Conservation (phyloP, 2,888 invertebrate species). For the Zeuzera pyrina region DNA sequence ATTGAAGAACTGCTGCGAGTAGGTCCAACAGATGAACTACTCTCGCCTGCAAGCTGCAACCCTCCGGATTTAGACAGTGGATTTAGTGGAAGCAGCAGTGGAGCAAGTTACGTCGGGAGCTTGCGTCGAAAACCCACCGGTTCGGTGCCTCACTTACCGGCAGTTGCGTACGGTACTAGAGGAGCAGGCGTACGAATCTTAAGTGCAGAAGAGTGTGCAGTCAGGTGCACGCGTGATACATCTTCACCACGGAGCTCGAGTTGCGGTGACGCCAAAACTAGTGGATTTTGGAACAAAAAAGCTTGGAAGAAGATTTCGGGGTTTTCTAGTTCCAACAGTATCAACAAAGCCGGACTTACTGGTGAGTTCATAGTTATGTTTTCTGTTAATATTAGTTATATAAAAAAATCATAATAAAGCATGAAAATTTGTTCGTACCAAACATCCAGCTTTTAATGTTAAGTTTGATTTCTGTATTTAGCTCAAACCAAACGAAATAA, state of each 20-base stretch:
- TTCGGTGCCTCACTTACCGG: slow-evolving; percentile 65
- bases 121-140: slow-evolving; percentile 72
- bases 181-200: slow-evolving; percentile 63
- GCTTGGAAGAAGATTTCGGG: slow-evolving; percentile 86
- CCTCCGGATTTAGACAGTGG: slow-evolving; percentile 85
- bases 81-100: slow-evolving; percentile 87
- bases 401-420: background rate
- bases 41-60: slow-evolving; percentile 79
- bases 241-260: slow-evolving; percentile 62
- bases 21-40: slow-evolving; percentile 80
- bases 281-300: slow-evolving; percentile 82
- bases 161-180: slow-evolving; percentile 66
- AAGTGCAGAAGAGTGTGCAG: slow-evolving; percentile 53
- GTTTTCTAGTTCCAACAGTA: slow-evolving; percentile 80
- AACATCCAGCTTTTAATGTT: slow-evolving; percentile 9
- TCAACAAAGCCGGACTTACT: slow-evolving; percentile 76
- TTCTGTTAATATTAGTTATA: background rate
- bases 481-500: slow-evolving; percentile 29
- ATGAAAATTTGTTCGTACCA: background rate
- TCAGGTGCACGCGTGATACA: slow-evolving; percentile 51
- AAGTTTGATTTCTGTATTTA: slow-evolving; percentile 59
- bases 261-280: slow-evolving; percentile 63
- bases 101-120: slow-evolving; percentile 85
- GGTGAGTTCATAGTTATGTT: slow-evolving; percentile 64
- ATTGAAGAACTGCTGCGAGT: slow-evolving; percentile 78